Evolutionary conservation across 2,888 invertebrate species (phyloP), one percentile per base, ranked within the genome.

Genomic region (Eupithecia subfuscata): DNA sequence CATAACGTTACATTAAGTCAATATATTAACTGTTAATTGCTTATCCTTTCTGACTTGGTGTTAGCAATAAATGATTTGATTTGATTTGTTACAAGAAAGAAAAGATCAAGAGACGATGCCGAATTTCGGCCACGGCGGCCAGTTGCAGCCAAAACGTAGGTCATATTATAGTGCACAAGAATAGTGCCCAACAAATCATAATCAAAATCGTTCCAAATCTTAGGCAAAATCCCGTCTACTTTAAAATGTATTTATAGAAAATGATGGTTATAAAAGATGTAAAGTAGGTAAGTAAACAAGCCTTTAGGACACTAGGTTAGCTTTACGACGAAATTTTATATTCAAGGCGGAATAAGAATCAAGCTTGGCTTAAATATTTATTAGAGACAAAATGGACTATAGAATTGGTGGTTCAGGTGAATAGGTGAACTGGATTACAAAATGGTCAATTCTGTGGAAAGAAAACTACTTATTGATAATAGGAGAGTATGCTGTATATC

Each of bases 281-380:
- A 52, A 52, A 52, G 22, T 30, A 37, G 5, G 37, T 56, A 22
- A 9, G 52, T 73, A 34, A 30, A 74, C 43, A 34, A 40, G 43
- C 30, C 76, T 69, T 70, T 64, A 70, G 65, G 37, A 16, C 34
- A 64, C 64, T 34, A 18, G 22, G 72, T 73, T 70, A 71, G 73
- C 70, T 77, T 77, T 77, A 77, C 75, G 77, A 73, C 77, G 43
- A 75, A 73, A 73, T 77, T 77, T 77, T 75, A 77, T 77, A 75
- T 75, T 73, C 73, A 73, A 73, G 73, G 68, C 75, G 64, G 75
- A 75, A 65, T 74, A 69, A 69, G 71, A 74, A 76, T 74, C 76
- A 71, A 69, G 73, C 69, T 70, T 70, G 68, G 69, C 76, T 64
- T 60, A 12, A 60, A 60, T 64, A 34, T 64, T 64, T 34, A 64